Evolutionary conservation across 2,888 invertebrate species (phyloP), one percentile per base, ranked within the genome.

Genomic region (Aquatica leii): DNA sequence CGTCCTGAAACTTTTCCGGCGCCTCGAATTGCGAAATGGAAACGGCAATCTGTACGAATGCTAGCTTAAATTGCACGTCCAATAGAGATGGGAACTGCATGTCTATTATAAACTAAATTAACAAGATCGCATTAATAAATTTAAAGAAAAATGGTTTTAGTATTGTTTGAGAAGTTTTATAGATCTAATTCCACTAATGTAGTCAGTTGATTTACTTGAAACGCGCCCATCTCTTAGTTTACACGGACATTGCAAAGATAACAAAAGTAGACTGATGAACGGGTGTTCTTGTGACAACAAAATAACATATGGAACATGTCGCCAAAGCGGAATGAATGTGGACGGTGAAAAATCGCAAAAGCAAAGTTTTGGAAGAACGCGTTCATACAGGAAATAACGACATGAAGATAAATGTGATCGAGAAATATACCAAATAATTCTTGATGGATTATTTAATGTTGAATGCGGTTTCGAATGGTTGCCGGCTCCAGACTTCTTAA

Each of bases 331-430:
- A 72, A 76, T 72, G 71, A 76, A 76, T 71, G 74, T 66, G 73
- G 72, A 74, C 74, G 70, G 74, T 73, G 74, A 76, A 76, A 77
- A 78, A 78, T 78, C 74, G 76, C 76, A 72, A 74, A 76, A 75
- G 77, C 74, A 76, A 79, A 78, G 76, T 77, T 76, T 24, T 71
- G 75, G 75, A 77, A 74, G 75, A 74, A 74, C 76, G 73, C 73
- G 70, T 70, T 74, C 56, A 68, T 73, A 73, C 75, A 73, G 74
- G 74, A 64, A 67, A 59, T 62, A 68, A 68, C 64, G 68, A 68
- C 68, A 63, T 40, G 52, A 68, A 68, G 68, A 68, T 68, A 68
- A 68, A 68, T 68, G 63, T 52, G 63, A 64, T 64, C 55, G 63
- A 63, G 63, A 54, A 63, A 63, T 63, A 63, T 41, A 63, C 50